phyloP scores from a whole-genome alignment of 92 coral and sea anemone genomes.

The Hydrozoanthus gracilis region DNA sequence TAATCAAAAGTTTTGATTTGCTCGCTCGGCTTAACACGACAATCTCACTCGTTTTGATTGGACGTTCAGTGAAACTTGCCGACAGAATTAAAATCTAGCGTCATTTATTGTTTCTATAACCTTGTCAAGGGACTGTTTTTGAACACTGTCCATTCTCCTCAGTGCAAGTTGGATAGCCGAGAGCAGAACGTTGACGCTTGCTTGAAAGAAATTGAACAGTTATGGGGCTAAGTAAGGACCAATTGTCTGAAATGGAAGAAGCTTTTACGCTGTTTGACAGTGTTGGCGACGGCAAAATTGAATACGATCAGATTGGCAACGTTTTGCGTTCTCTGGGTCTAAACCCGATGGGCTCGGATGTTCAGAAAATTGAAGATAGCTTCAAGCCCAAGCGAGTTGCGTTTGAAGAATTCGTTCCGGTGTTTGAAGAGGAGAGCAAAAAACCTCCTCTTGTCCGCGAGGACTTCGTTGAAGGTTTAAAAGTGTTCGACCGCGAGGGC shows the following conservation, averaged over 20 bases:
- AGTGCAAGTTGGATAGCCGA: not conserved
- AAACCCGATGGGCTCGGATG: conserved; percentile 84
- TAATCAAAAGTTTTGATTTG: conserved; percentile 17
- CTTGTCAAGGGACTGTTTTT: not conserved
- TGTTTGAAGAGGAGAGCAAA: conserved; percentile 77
- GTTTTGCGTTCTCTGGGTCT: conserved; percentile 86
- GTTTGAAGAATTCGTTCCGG: conserved; percentile 77
- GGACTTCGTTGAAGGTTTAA: conserved; percentile 93
- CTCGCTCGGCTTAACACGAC: not conserved
- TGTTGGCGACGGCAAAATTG: conserved; percentile 85
- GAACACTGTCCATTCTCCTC: not conserved
- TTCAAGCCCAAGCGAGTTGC: conserved; percentile 69
- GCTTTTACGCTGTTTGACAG: conserved; percentile 86
- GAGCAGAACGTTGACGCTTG: not conserved
- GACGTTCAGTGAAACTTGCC: not conserved
- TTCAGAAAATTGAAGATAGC: conserved; percentile 74
- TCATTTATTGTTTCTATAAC: not conserved
- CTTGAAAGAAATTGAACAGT: not conserved
- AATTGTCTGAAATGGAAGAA: conserved; percentile 77
- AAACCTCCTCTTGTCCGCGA: conserved; percentile 83
- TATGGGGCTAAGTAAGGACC: conserved; percentile 67
- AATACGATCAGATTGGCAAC: conserved; percentile 67
- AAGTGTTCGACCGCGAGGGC: conserved; percentile 94
- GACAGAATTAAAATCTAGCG: not conserved
- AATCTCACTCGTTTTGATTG: conserved; percentile 10